Conservation (phyloP, 2,888 invertebrate genomes). For the Sylvicola cinctus region DNA sequence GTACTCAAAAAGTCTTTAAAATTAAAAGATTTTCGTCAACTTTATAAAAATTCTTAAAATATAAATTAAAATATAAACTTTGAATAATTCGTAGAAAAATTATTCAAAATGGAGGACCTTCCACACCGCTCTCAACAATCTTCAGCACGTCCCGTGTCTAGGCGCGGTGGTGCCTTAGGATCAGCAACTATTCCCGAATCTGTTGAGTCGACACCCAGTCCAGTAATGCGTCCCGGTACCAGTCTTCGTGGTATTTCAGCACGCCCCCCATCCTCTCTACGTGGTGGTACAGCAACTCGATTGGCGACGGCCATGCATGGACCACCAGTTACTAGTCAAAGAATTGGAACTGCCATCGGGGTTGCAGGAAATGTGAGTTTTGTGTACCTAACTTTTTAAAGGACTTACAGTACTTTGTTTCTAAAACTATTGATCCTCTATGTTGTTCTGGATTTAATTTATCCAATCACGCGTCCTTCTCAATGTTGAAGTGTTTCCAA, state of each 20-base stretch:
- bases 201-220: constrained; percentile 1
- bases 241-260: not conserved
- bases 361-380: constrained; percentile 6
- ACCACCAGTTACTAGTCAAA: constrained; percentile 14
- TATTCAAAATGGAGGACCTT: constrained; percentile 4
- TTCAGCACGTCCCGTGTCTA: constrained; percentile 8
- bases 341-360: constrained; percentile 8
- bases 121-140: constrained; percentile 2
- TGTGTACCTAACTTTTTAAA: not conserved
- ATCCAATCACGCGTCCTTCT: no score
- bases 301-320: constrained; percentile 9
- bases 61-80: no score
- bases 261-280: constrained; percentile 8
- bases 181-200: not conserved
- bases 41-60: no score
- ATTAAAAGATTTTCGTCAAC: no score
- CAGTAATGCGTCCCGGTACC: constrained; percentile 4
- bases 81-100: no score
- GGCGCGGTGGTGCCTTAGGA: constrained; percentile 5
- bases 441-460: no score
- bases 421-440: not conserved
- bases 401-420: not conserved
- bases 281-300: constrained; percentile 29
- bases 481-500: no score
- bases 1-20: no score